Evolutionary conservation across 1,140 invertebrate species (phyloP).

Genomic region (Eulimnadia texana): DNA sequence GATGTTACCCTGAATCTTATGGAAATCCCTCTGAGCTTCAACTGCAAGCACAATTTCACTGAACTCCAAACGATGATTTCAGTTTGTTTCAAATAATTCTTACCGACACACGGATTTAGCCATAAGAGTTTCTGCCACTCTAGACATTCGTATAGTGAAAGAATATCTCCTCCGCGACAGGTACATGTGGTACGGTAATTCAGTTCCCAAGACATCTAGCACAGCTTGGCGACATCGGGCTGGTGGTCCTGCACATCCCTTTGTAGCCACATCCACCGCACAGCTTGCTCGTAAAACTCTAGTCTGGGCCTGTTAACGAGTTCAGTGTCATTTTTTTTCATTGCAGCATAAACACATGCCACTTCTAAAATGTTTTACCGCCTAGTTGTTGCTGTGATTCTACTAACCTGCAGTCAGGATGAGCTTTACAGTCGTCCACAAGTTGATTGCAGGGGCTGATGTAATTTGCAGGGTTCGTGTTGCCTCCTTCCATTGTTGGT

Average conservation of each 20-base stretch:
- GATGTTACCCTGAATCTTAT: constrained; percentile 41
- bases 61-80: background rate
- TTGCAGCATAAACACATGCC: background rate
- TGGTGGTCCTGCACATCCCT: constrained; percentile 69
- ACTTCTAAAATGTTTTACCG: too few relatives aligned
- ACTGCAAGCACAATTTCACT: too few relatives aligned
- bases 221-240: constrained; percentile 63
- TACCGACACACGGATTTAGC: constrained; percentile 82
- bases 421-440: constrained; percentile 58
- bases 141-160: constrained; percentile 66
- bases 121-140: constrained; percentile 80
- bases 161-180: constrained; percentile 46
- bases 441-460: constrained; percentile 64
- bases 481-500: background rate
- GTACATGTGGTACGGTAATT: constrained; percentile 64
- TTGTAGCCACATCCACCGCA: constrained; percentile 72
- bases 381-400: too few relatives aligned
- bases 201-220: constrained; percentile 69
- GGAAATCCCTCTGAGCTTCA: constrained; percentile 75
- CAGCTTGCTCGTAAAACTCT: constrained; percentile 80
- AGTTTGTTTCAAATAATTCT: constrained; percentile 28
- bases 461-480: constrained; percentile 25
- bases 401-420: constrained; percentile 37
- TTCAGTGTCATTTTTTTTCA: background rate
- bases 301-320: constrained; percentile 49